Base-by-base conservation (phyloP, 1,140 invertebrate genomes). In the Cyclargus thomasi region DNA sequence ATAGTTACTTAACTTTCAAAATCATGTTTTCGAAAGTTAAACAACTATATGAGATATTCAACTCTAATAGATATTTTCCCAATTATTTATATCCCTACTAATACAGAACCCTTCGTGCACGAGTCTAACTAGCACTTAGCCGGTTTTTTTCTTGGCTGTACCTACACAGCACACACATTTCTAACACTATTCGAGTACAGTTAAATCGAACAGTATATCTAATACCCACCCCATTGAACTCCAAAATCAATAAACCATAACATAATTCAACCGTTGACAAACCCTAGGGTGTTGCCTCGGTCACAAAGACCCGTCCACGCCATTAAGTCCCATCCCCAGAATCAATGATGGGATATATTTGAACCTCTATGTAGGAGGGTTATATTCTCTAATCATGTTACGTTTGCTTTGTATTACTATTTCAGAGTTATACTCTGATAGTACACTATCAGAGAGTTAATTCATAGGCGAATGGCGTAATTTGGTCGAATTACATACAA, bases 301-400 rank as follows among this genome's bases (percentile, higher is more conserved):
- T 53, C 47, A 83, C 77, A 80, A 78, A 83, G 74, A 73, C 70
- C 70, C 76, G 79, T 82, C 79, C 78, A 74, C 74, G 71, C 78
- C 76, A 85, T 83, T 86, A 82, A 71, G 62, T 64, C 66, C 83
- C 71, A 83, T 86, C 83, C 81, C 84, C 80, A 75, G 72, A 68
- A 69, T 73, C 70, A 73, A 67, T 73, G 74, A 80, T 82, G 75
- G 81, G 74, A 82, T 78, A 77, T 8, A 76, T 72, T 68, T 71
- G 73, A 74, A 76, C 74, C 57, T 59, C 67, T 57, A 62, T 47
- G 39, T 47, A 6, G 36, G 36, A 8, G 36, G 36, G 7, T 39
- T 55, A 17, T 57, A 59, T 53, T 68, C 63, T 47, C 39, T 47
- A 47, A 47, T 47, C 39, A 47, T 16, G 39, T 47, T 14, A 16